phyloP scores from a whole-genome alignment of 2,888 invertebrate genomes.

The Drosophila antonietae region DNA sequence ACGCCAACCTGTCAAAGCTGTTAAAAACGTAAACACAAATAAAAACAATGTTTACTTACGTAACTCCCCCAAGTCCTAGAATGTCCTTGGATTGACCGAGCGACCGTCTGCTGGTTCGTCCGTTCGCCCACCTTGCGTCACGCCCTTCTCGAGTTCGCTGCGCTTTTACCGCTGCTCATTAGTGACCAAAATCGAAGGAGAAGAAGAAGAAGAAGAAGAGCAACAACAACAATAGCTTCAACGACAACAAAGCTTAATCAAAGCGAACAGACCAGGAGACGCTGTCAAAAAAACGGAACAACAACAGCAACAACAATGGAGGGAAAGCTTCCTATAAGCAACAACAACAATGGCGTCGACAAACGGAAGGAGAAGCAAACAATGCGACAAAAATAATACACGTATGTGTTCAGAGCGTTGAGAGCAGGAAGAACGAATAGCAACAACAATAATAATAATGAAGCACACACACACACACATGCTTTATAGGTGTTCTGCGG shows the following conservation, averaged over 20 bases:
- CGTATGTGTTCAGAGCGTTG: conserved; percentile 29
- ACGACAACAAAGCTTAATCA: conserved; percentile 61
- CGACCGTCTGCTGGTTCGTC: neutral
- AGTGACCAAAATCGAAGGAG: conserved; percentile 73
- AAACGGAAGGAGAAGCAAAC: conserved; percentile 69
- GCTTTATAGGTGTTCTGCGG: conserved; percentile 61
- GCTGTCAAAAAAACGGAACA: conserved; percentile 48
- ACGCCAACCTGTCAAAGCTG: conserved; percentile 69
- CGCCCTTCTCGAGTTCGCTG: conserved; percentile 72
- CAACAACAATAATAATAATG: conserved; percentile 62
- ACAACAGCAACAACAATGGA: conserved; percentile 9
- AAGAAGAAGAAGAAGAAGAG: conserved; percentile 37
- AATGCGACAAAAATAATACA: conserved; percentile 74
- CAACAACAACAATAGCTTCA: conserved; percentile 28
- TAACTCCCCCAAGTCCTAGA: conserved; percentile 8
- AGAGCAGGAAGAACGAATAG: conserved; percentile 54
- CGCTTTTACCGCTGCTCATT: conserved; percentile 72
- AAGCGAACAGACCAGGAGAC: conserved; percentile 54
- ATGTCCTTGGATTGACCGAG: conserved; percentile 20
- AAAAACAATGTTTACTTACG: conserved; percentile 73
- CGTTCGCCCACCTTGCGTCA: conserved; percentile 50
- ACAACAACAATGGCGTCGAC: conserved; percentile 70
- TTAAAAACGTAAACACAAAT: conserved; percentile 79
- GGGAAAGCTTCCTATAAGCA: conserved; percentile 29
- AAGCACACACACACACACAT: conserved; percentile 45